A percentile compares a stretch with the other conserved stretches of the same genome.
Evolutionary conservation across 2,113 vertebrate species (phyloP).

Genomic region (Tachysurus vachellii): DNA sequence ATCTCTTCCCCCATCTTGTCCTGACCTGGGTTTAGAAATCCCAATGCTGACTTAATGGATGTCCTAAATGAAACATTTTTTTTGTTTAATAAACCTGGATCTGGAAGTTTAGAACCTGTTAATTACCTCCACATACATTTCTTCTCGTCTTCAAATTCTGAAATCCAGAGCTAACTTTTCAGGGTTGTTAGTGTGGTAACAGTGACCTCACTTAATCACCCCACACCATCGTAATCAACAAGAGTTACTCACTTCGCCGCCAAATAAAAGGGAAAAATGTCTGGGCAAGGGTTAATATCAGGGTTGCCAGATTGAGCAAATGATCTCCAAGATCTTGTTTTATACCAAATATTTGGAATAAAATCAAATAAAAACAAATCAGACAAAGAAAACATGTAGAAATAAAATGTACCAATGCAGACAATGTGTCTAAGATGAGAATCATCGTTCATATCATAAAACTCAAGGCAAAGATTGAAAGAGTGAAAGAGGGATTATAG

Average conservation of each 20-base stretch:
- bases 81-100: neutral
- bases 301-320: neutral
- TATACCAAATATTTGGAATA: neutral
- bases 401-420: neutral
- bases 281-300: neutral
- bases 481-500: neutral
- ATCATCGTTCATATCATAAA: neutral
- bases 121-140: neutral
- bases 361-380: neutral
- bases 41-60: neutral
- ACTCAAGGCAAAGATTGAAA: neutral
- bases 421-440: neutral
- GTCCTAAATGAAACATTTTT: neutral
- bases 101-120: neutral
- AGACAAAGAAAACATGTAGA: neutral
- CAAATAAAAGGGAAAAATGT: no score
- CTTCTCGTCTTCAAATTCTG: neutral
- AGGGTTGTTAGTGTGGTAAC: neutral
- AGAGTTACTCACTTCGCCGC: no score
- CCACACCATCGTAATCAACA: no score
- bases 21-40: conserved; percentile 14
- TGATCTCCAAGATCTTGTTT: neutral
- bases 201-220: no score
- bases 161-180: no score
- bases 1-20: no score